Conservation (phyloP, 2,797 vertebrate genomes). For the Coccyzus lansbergi region DNA sequence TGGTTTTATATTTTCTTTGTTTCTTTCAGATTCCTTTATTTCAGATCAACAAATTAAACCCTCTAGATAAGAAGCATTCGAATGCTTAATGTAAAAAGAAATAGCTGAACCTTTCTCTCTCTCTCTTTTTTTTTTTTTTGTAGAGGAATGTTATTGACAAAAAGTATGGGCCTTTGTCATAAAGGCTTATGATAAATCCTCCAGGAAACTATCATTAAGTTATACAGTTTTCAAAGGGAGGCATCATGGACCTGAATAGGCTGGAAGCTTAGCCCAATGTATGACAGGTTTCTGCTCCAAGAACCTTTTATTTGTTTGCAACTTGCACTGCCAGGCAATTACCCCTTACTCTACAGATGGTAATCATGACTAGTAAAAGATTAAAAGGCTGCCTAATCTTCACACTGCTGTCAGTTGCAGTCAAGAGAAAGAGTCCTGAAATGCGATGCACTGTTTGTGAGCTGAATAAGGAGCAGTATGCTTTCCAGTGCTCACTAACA, state of each 20-base stretch:
- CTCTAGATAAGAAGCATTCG: neutral
- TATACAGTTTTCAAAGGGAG: neutral
- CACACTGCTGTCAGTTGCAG: neutral
- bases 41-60: neutral
- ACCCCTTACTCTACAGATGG: constrained; percentile 12
- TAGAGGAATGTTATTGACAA: neutral
- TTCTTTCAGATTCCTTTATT: neutral
- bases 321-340: neutral
- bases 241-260: neutral
- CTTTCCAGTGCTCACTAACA: neutral
- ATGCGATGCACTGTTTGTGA: neutral
- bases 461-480: neutral
- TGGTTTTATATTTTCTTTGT: neutral
- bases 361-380: constrained; percentile 46
- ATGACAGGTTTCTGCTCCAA: neutral
- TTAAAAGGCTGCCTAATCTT: constrained; percentile 56
- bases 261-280: neutral
- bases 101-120: neutral
- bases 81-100: neutral
- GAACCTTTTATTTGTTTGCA: neutral
- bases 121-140: neutral
- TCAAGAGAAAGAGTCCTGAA: neutral
- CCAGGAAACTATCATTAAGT: neutral
- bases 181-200: neutral
- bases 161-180: neutral